Base-by-base conservation (phyloP, 2,888 invertebrate species). In the Argyra leucocephala region DNA sequence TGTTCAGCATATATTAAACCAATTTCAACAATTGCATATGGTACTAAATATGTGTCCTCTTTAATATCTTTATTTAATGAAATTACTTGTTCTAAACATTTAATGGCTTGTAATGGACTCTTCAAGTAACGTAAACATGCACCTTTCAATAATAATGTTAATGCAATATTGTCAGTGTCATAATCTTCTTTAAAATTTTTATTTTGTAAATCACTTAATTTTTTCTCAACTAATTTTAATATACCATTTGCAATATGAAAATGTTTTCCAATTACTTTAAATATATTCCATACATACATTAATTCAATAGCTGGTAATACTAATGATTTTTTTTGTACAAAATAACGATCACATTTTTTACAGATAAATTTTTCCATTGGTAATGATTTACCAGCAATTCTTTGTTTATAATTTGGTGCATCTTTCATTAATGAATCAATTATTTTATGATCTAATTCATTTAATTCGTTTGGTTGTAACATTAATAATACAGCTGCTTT, bases 281-380 rank as follows among this genome's bases (percentile, higher is more conserved):
- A 93, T 72, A 93, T 85, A 81, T 96, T 96, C 96, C 96, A 96
- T 9, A 96, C 82, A 75, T 91, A 96, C 76, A 96, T 84, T 67
- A 96, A 82, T 79, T 97, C 97, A 69, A 93, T 82, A 22, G 88
- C 88, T 1, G 97, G 96, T 71, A 96, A 82, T 6, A 90, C 80
- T 24, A 98, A 82, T 58, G 81, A 82, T 64, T 87, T 84, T 63
- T 87, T 85, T 76, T 95, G 93, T 57, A 83, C 83, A 68, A 86
- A 84, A 79, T 87, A 96, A 63, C 94, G 84, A 70, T 87, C 86
- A 61, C 93, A 86, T 71, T 93, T 92, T 74, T 88, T 89, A n/a
- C 92, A 86, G 61, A 91, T 90, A 80, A 96, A 97, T 79, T 98
- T 98, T 80, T 98, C 97, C 86, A 96, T 90, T 1, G 98, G 97